These are phyloP conservation scores for Philopotamus ludificatus DNA, from an alignment of 1,140 invertebrate genomes.

Conservation along the genomic window DNA sequence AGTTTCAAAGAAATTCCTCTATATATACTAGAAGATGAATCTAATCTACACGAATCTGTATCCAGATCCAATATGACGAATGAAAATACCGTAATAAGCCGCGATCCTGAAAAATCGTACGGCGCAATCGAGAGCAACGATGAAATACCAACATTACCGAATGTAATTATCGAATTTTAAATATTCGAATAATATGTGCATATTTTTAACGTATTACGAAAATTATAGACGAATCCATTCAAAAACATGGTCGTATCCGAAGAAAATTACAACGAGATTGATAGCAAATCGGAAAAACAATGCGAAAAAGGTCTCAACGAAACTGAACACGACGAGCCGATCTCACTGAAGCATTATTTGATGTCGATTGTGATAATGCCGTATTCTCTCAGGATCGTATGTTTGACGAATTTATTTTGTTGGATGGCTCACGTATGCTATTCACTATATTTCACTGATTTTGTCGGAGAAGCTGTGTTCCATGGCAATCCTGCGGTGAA, in stretches of 20 bases:
- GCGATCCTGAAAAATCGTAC: constrained; percentile 36
- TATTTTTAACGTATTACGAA: constrained; percentile 1
- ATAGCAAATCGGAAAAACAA: not conserved
- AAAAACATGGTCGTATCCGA: constrained; percentile 9
- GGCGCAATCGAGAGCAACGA: constrained; percentile 17
- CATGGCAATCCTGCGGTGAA: constrained; percentile 81
- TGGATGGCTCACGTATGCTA: constrained; percentile 98
- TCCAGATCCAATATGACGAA: constrained; percentile 20
- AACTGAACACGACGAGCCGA: constrained; percentile 39
- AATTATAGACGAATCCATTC: constrained; percentile 35
- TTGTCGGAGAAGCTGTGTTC: constrained; percentile 94
- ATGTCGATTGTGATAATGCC: constrained; percentile 90
- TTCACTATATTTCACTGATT: constrained; percentile 95
- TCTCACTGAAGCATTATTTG: constrained; percentile 74
- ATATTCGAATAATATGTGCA: not conserved
- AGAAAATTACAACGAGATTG: not conserved
- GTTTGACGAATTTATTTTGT: constrained; percentile 92
- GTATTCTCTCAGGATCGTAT: constrained; percentile 78
- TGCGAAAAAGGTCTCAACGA: not conserved
- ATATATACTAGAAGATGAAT: constrained; percentile 48
- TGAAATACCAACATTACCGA: not conserved
- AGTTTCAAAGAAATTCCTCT: constrained; percentile 88
- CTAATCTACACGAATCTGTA: constrained; percentile 34
- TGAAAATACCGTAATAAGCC: constrained; percentile 30
- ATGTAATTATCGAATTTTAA: not conserved